phyloP scores from a whole-genome alignment of 2,888 invertebrate genomes.

The Phyto melanocephala region DNA sequence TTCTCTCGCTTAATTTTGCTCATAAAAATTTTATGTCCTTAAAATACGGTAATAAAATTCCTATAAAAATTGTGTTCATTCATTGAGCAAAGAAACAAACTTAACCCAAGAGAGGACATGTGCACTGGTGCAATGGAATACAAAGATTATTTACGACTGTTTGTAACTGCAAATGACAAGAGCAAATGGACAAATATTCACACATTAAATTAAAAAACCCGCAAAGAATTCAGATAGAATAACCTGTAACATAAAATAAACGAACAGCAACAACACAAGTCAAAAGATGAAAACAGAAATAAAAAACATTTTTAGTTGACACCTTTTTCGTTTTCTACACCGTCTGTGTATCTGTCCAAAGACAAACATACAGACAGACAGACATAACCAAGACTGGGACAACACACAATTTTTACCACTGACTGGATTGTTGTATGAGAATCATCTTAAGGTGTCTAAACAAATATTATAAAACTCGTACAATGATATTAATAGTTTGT shows the following conservation, averaged over 20 bases:
- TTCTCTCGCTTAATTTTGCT: constrained; percentile 11
- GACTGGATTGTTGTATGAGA: not conserved
- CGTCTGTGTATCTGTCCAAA: not conserved
- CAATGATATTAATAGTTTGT: constrained; percentile 7
- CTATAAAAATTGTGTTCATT: constrained; percentile 31
- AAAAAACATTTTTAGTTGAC: constrained; percentile 34
- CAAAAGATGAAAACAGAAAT: not conserved
- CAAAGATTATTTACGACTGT: constrained; percentile 50
- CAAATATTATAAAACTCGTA: constrained; percentile 36
- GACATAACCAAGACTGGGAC: not conserved
- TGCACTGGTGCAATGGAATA: not conserved
- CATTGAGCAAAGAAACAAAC: not conserved
- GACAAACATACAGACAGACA: not conserved
- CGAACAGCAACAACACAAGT: not conserved
- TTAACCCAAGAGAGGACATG: constrained; percentile 34
- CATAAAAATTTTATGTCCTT: constrained; percentile 52
- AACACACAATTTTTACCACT: not conserved
- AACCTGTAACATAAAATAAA: constrained; percentile 26
- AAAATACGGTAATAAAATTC: constrained; percentile 52
- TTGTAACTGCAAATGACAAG: constrained; percentile 37
- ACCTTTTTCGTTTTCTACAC: constrained; percentile 21
- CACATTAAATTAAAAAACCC: constrained; percentile 45
- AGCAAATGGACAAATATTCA: constrained; percentile 30
- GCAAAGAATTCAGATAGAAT: constrained; percentile 6
- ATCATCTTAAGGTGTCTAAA: constrained; percentile 57